Base-by-base conservation (phyloP, 2,888 invertebrate genomes). In the Himalopsyche kuldschensis region DNA sequence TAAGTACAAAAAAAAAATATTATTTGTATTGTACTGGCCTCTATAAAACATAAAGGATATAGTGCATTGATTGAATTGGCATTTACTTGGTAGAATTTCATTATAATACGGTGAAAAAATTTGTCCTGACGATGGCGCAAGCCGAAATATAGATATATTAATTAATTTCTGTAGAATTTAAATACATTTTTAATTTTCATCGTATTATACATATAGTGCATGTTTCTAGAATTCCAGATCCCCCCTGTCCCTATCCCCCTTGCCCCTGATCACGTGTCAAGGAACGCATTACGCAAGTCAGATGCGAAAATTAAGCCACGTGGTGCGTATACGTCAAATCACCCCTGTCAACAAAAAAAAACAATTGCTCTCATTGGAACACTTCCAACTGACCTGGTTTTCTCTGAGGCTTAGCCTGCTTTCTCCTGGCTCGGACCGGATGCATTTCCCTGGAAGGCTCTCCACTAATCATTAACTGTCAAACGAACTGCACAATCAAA, bases 351-450 rank as follows among this genome's bases (percentile, higher is more conserved):
- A 35, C 75, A 55, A 27, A 78, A 79, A 79, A 77, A 55, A 27
- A 27, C 79, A 17, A 4, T 32, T 17, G 8, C 3, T 17, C 46
- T 3, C n/a, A 47, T 48, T 27, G 31, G 27, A 46, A 24, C 48
- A 27, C 30, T 48, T 55, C 46, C 78, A 78, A 48, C 41, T 79
- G 55, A 85, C 85, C 85, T 85, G 83, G 78, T 84, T 84, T 85
- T 82, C 82, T 85, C 78, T 85, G 85, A 80, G 85, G 85, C 75
- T 83, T 85, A 10, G 85, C 82, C 75, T 84, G 85, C 63, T 85
- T 85, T 80, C 85, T 83, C 77, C 83, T 81, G 82, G 81, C 41
- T 6, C 82, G 41, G 24, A 81, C 75, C 75, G 84, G 79, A 47
- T 77, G 55, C 83, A 82, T 82, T 76, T 63, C 80, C 79, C 69